Evolutionary conservation across 2,888 invertebrate genomes (phyloP), one percentile per base, ranked within the genome.

Genomic region (Platycnemis pennipes): DNA sequence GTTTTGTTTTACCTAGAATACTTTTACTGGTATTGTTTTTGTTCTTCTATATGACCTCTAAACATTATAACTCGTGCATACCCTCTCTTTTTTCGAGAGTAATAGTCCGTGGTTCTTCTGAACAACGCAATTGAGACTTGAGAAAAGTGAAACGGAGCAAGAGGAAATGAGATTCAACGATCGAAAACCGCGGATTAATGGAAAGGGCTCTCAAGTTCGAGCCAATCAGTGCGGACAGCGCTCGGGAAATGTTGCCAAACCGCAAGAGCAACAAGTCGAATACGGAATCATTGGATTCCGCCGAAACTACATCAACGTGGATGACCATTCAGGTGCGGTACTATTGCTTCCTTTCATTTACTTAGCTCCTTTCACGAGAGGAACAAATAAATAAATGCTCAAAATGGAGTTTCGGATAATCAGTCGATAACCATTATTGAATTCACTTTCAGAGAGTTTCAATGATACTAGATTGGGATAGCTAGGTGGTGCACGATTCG

Each of bases 91-190:
- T 49, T 11, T 3, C 49, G 49, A 49, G 19, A 49, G 49, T 49
- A 19, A 49, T 19, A 3, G 49, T 19, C 49, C 1, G 19, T 1
- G 13, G 19, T 19, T 49, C 13, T 16, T 16, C 49, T 16, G 63
- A n/a, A 63, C 8, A 26, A 63, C 63, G 63, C 19, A 22, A 63
- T 63, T 22, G 63, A 22, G 26, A 63, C 22, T n/a, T 26, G 26
- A 16, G 0, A 1, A 26, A 63, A 0, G n/a, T 7, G n/a, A 63
- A 5, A 0, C 2, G 7, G 26, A 26, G 0, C 7, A 0, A 4
- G 63, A 63, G 63, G 26, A n/a, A 63, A 63, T 63, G 26, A 63
- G 4, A 26, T 63, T 63, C n/a, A 5, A 63, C 63, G 63, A 26
- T 63, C 63, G 63, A 22, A 63, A 63, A 63, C 63, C 63, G 26